Conservation (phyloP, 2,113 vertebrate genomes). For the Vulpes ferrilata region DNA sequence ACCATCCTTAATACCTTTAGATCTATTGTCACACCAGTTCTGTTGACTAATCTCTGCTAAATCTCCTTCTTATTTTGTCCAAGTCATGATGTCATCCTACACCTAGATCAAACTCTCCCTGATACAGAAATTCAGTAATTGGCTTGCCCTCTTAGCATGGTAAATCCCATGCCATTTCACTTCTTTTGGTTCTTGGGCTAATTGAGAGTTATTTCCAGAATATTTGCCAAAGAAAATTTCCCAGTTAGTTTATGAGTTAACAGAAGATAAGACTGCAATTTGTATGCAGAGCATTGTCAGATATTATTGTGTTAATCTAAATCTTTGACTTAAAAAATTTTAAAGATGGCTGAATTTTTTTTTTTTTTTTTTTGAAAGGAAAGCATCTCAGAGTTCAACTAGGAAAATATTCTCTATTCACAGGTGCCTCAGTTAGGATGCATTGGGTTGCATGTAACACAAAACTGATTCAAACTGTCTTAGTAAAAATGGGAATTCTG, state of each 20-base stretch:
- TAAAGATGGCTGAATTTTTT: not conserved
- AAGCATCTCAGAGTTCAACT: not conserved
- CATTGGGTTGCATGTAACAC: not conserved
- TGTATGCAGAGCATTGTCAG: not conserved
- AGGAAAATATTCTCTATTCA: slow-evolving; percentile 20
- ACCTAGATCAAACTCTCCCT: not conserved
- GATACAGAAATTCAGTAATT: not conserved
- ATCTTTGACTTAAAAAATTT: slow-evolving; percentile 37
- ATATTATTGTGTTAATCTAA: not conserved
- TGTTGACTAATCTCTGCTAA: not conserved
- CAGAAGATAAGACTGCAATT: not conserved
- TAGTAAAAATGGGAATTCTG: not conserved
- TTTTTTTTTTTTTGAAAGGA: not conserved
- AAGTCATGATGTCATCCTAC: not conserved
- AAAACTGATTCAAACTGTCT: not conserved
- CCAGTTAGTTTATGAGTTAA: not conserved
- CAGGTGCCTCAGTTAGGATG: not conserved
- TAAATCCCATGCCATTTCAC: not conserved
- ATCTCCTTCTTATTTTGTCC: not conserved
- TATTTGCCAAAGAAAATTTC: slow-evolving; percentile 24
- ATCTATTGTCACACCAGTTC: not conserved
- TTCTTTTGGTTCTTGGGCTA: not conserved
- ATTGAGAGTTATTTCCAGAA: not conserved
- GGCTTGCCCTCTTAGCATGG: not conserved
- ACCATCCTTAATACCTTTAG: not conserved